phyloP scores from a whole-genome alignment of 2,113 vertebrate species.

The Verasper variegatus region DNA sequence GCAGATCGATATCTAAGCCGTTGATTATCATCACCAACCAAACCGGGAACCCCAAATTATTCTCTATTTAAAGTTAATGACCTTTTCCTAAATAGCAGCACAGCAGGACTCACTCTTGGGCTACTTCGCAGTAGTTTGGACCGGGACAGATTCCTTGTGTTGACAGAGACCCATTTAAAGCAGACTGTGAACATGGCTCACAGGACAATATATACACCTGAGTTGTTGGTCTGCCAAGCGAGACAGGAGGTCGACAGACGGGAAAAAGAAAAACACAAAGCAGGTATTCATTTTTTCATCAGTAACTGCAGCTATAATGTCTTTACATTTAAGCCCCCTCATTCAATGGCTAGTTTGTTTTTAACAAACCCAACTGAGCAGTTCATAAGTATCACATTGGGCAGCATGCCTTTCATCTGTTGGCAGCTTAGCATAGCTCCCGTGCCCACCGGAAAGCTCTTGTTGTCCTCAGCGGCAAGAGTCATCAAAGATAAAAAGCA shows the following conservation, averaged over 20 bases:
- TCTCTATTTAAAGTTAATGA: slow-evolving; percentile 68
- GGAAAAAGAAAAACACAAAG: not conserved
- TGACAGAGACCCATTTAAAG: slow-evolving; percentile 44
- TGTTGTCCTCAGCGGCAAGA: slow-evolving; percentile 63
- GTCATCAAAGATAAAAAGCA: slow-evolving; percentile 73
- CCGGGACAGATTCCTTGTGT: slow-evolving; percentile 53
- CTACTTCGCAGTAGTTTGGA: slow-evolving; percentile 57
- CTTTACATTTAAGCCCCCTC: slow-evolving; percentile 40
- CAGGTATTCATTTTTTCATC: slow-evolving; percentile 9
- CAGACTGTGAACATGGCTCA: slow-evolving; percentile 47
- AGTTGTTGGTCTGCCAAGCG: no score
- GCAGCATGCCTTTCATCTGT: slow-evolving; percentile 56
- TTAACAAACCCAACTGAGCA: slow-evolving; percentile 67
- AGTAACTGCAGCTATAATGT: slow-evolving; percentile 37
- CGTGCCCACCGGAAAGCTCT: slow-evolving; percentile 49
- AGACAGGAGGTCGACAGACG: no score
- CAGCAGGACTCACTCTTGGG: slow-evolving; percentile 49
- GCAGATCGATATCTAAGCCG: slow-evolving; percentile 74
- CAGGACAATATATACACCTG: slow-evolving; percentile 33
- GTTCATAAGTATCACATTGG: slow-evolving; percentile 58
- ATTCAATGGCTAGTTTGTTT: slow-evolving; percentile 52
- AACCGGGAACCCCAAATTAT: slow-evolving; percentile 62
- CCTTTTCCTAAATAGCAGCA: slow-evolving; percentile 63
- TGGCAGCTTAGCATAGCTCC: slow-evolving; percentile 58
- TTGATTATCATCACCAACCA: slow-evolving; percentile 66